phyloP scores from a whole-genome alignment of 2,113 vertebrate genomes.

The Microcebus tavaratra region DNA sequence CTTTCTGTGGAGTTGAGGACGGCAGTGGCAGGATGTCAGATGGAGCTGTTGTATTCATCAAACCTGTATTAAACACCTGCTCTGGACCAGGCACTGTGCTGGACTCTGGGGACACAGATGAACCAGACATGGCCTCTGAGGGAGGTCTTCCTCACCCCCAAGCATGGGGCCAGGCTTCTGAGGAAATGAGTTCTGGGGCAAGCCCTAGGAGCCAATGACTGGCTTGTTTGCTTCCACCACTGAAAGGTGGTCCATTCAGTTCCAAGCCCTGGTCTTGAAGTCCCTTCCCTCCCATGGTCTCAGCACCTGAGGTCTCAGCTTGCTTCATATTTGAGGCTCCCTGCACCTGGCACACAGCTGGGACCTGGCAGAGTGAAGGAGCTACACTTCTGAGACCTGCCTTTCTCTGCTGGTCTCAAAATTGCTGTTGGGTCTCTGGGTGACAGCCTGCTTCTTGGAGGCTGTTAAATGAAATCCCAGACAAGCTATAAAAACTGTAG shows the following conservation, averaged over 20 bases:
- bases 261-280: background rate
- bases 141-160: background rate
- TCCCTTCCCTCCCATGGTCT: background rate
- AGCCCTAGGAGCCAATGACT: background rate
- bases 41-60: background rate
- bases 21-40: background rate
- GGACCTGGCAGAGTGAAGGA: background rate
- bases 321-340: background rate
- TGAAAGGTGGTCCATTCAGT: background rate
- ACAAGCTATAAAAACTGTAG: background rate
- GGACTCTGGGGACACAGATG: background rate
- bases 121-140: accelerated
- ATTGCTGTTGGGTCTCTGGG: background rate
- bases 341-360: background rate
- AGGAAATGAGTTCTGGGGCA: background rate
- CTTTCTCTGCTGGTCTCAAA: background rate
- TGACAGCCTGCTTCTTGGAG: background rate
- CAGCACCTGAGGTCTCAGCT: background rate
- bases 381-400: background rate
- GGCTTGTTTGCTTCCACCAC: background rate
- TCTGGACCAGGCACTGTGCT: background rate
- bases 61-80: background rate
- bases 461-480: background rate
- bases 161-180: background rate
- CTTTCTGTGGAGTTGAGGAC: background rate